Percentiles rank a stretch among this genome's conserved stretches.
phyloP scores from a whole-genome alignment of 2,888 invertebrate genomes.

The Drosophila anceps region DNA sequence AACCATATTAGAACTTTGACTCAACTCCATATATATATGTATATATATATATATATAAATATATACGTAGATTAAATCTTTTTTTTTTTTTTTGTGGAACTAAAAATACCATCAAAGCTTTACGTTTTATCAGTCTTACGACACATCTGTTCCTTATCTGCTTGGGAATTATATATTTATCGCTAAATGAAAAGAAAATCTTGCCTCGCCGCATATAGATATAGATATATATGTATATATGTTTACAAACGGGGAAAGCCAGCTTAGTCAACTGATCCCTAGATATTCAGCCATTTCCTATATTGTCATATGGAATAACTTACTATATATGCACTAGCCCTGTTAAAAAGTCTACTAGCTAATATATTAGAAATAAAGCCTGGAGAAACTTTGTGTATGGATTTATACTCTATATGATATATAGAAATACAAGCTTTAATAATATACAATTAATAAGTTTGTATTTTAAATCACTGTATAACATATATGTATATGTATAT shows the following conservation, averaged over 20 bases:
- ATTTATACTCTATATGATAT: neutral
- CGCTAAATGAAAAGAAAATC: constrained; percentile 5
- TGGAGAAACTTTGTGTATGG: neutral
- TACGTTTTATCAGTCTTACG: constrained; percentile 32
- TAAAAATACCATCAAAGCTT: constrained; percentile 10
- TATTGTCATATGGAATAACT: neutral
- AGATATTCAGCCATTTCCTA: neutral
- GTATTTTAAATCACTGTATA: no score
- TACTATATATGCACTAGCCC: neutral
- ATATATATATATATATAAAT: neutral
- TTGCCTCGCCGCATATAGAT: neutral
- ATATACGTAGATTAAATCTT: constrained; percentile 20
- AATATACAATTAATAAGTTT: no score
- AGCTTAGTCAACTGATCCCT: constrained; percentile 5
- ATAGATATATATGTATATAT: neutral
- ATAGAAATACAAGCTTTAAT: neutral
- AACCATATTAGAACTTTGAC: constrained; percentile 43
- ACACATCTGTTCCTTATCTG: constrained; percentile 38
- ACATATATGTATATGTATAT: neutral
- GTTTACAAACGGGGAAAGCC: neutral
- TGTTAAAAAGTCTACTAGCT: no score
- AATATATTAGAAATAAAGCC: no score
- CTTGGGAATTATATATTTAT: constrained; percentile 2
- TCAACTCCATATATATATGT: neutral
- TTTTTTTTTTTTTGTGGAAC: neutral